Evolutionary conservation across 2,113 vertebrate species (phyloP).

Genomic region (Bambusicola thoracicus): DNA sequence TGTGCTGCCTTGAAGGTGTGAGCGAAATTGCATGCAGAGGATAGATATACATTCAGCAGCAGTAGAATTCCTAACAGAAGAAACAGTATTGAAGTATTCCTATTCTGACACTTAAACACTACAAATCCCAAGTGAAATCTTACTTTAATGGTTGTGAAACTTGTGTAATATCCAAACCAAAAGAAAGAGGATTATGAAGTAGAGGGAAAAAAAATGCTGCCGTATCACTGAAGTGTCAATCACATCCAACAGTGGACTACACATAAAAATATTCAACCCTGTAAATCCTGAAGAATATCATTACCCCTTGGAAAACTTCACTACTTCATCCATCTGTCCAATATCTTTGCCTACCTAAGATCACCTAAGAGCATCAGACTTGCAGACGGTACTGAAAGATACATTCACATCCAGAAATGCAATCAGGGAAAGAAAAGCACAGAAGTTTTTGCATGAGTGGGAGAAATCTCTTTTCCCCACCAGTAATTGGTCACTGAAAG

Average conservation of each 20-base stretch:
- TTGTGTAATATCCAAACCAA: background rate
- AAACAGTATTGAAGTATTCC: background rate
- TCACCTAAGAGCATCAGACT: background rate
- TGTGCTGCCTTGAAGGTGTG: slow-evolving; percentile 18
- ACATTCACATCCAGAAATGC: background rate
- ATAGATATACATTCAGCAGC: slow-evolving; percentile 4
- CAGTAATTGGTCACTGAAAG: background rate
- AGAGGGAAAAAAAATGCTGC: background rate
- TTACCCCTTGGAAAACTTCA: background rate
- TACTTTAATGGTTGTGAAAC: background rate
- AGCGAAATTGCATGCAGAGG: background rate
- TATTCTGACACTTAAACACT: background rate
- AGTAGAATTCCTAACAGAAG: background rate
- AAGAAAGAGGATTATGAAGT: background rate
- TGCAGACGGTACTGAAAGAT: background rate
- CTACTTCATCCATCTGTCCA: background rate
- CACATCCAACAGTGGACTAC: background rate
- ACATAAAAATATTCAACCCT: background rate
- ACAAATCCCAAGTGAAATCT: background rate
- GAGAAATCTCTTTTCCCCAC: background rate
- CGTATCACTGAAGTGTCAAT: background rate
- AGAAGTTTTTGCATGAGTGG: background rate
- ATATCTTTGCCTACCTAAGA: background rate
- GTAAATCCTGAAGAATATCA: background rate
- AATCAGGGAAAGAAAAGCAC: background rate